phyloP scores from a whole-genome alignment of 2,888 invertebrate genomes.

The Euzetes globulus region DNA sequence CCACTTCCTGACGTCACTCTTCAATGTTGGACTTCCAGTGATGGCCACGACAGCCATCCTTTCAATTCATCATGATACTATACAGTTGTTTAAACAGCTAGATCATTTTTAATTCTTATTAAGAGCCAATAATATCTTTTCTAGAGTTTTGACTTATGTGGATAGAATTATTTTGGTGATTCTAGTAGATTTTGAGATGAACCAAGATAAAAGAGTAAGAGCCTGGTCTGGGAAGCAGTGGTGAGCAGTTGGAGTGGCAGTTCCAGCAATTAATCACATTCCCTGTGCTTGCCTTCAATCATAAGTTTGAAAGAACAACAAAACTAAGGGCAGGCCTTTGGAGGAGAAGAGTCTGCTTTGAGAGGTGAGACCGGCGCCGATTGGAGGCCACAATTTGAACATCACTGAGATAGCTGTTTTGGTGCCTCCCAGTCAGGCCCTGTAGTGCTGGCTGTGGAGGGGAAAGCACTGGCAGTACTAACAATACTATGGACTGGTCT shows the following conservation, averaged over 20 bases:
- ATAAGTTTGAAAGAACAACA: not conserved
- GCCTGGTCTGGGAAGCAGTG: not conserved
- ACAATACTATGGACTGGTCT: not conserved
- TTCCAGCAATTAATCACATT: conserved; percentile 26
- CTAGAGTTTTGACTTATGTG: no score
- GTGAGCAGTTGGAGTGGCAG: not conserved
- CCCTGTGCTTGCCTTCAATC: not conserved
- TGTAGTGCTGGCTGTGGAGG: no score
- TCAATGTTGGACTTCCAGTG: no score
- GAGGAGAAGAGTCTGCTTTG: not conserved
- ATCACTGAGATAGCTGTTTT: not conserved
- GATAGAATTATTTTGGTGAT: no score
- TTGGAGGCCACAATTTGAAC: not conserved
- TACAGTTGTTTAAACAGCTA: no score
- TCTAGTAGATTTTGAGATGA: no score
- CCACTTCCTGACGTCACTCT: no score
- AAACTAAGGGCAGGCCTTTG: not conserved
- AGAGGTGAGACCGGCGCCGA: not conserved
- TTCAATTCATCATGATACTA: no score
- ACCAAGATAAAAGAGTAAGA: not conserved
- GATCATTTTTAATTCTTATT: no score
- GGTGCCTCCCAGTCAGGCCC: not conserved
- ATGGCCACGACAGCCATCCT: no score
- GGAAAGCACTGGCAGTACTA: not conserved
- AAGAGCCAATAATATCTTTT: no score